Percentiles rank a stretch among this genome's conserved stretches.
Conservation (phyloP, 2,113 vertebrate species). For the Lasiurus borealis region DNA sequence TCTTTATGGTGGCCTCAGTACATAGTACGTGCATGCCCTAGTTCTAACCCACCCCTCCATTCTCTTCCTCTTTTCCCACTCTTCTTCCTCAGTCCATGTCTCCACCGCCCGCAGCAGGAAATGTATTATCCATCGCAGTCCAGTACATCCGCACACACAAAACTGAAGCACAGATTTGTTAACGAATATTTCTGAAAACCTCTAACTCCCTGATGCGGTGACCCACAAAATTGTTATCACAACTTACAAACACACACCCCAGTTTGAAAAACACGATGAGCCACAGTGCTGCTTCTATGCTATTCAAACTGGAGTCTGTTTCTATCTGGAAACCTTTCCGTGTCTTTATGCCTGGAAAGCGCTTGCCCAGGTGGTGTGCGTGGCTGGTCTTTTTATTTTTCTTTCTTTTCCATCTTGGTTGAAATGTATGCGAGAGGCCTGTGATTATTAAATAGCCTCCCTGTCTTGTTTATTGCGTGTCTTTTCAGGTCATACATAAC, state of each 20-base stretch:
- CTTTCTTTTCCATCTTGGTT: neutral
- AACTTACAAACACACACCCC: neutral
- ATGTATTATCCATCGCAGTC: neutral
- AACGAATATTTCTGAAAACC: conserved; percentile 52
- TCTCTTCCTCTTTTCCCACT: neutral
- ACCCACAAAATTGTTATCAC: conserved; percentile 23
- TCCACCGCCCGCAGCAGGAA: conserved; percentile 1
- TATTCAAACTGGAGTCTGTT: conserved; percentile 51
- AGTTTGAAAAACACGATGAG: conserved; percentile 46
- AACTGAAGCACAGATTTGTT: conserved; percentile 31
- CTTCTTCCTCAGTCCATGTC: conserved; percentile 20
- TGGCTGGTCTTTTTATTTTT: neutral
- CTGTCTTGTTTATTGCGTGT: conserved; percentile 45
- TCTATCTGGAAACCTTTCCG: conserved; percentile 17
- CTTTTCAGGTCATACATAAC: conserved; percentile 36
- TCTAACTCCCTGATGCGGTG: neutral
- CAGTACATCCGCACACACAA: neutral
- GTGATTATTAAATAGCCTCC: conserved; percentile 55
- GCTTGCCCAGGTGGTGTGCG: neutral
- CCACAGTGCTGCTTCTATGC: conserved; percentile 45
- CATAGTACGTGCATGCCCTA: neutral
- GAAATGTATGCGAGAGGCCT: conserved; percentile 35
- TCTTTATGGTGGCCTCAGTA: neutral
- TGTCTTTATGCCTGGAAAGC: neutral
- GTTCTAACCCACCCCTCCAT: neutral